Evolutionary conservation across 2,113 vertebrate species (phyloP).

Genomic region (Nymphicus hollandicus): DNA sequence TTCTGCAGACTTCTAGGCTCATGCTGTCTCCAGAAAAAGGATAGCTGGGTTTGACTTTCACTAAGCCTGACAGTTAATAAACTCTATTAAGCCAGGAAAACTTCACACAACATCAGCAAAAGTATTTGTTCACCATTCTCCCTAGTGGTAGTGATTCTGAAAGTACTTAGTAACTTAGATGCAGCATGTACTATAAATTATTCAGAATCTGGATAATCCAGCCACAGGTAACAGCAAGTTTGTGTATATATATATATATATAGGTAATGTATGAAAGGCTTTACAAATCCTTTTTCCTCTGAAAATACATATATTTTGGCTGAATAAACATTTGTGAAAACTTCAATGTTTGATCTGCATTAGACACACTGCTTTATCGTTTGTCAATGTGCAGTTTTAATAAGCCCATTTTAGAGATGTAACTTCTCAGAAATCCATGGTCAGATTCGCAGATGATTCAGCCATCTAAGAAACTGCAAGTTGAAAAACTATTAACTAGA

Average conservation of each 20-base stretch:
- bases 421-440: not conserved
- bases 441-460: not conserved
- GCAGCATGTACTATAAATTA: not conserved
- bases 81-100: not conserved
- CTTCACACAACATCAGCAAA: not conserved
- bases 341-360: not conserved
- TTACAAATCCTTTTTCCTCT: not conserved
- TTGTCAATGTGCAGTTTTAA: not conserved
- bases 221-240: not conserved
- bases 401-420: rapidly evolving
- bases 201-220: not conserved
- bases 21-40: not conserved
- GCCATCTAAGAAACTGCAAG: not conserved
- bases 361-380: not conserved
- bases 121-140: not conserved
- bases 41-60: not conserved
- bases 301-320: not conserved
- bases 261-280: not conserved
- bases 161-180: not conserved
- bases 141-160: not conserved
- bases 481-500: not conserved
- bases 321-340: not conserved
- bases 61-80: not conserved
- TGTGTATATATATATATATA: not conserved
- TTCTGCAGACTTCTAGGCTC: not conserved